Conservation (phyloP, 1,140 invertebrate genomes). For the Lethocerus indicus region DNA sequence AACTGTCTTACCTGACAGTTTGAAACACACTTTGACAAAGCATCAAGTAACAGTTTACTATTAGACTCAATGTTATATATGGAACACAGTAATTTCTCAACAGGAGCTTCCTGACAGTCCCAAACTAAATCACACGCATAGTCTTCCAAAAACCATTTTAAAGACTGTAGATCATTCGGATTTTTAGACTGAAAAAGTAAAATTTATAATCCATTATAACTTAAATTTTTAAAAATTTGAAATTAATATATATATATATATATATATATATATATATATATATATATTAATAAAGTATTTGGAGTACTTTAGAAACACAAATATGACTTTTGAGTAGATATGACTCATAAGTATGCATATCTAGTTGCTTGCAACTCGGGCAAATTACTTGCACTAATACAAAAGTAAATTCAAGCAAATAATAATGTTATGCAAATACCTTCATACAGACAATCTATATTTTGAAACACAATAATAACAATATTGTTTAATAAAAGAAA, state of each 20-base stretch:
- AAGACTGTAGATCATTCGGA: conserved; percentile 33
- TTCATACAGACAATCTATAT: no score
- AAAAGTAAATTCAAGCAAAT: conserved; percentile 11
- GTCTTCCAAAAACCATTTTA: conserved; percentile 35
- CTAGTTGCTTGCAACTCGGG: conserved; percentile 50
- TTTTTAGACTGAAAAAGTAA: conserved; percentile 28
- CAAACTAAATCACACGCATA: conserved; percentile 33
- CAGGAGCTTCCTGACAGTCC: conserved; percentile 25
- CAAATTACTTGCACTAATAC: conserved; percentile 42
- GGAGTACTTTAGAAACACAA: conserved; percentile 29
- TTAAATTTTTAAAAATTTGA: no score
- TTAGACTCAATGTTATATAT: conserved; percentile 4
- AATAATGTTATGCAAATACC: neutral
- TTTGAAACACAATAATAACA: neutral
- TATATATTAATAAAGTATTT: no score
- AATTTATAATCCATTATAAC: no score
- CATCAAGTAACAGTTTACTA: conserved; percentile 6
- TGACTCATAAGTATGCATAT: conserved; percentile 62
- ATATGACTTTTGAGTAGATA: conserved; percentile 42
- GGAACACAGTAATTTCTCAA: conserved; percentile 7
- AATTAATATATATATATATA: no score
- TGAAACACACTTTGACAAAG: neutral
- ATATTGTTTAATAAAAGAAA: neutral
- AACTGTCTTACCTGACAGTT: conserved; percentile 1
- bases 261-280: no score